Evolutionary conservation across 2,888 invertebrate genomes (phyloP), one percentile per base, ranked within the genome.

Genomic region (Chesias legatella): DNA sequence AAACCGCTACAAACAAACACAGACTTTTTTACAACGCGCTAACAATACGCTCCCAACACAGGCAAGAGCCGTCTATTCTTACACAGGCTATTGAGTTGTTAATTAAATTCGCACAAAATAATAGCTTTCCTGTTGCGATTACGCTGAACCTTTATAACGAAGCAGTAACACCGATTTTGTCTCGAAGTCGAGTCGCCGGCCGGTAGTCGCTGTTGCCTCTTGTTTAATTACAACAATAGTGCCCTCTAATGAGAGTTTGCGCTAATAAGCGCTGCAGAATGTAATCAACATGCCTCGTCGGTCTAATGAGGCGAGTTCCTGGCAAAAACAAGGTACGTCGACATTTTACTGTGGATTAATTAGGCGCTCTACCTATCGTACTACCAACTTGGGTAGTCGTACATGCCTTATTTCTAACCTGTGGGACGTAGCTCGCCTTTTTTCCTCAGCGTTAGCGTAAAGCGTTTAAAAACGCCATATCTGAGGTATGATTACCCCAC

Each of bases 141-240:
- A 34, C 25, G 37, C 45, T 32, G 36, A 36, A 51, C 33, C 68
- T 41, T 51, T 83, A 75, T 65, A 51, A 43, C 70, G 7, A 31
- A 20, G 59, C 36, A 38, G 58, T 70, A 80, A 57, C 71, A 74
- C 53, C 60, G 63, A 65, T 64, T 76, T 79, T 60, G 37, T 67
- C 51, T 49, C 56, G 59, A 60, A 51, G 46, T 44, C 32, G 46
- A 48, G 58, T 59, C 57, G 47, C 50, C 65, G 63, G 67, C 63
- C 67, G 62, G 34, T 33, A 25, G 30, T 67, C 70, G 70, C 70
- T 68, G 73, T 71, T 73, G 74, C 73, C 75, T 77, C 80, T 81
- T 81, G 84, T 85, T 86, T 84, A 88, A 86, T 88, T 86, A 85
- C 83, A 86, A 88, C 86, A 88, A 86, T 86, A 86, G 86, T 85